Evolutionary conservation across 2,113 vertebrate species (phyloP).

Genomic region (Thinocorus orbignyianus): DNA sequence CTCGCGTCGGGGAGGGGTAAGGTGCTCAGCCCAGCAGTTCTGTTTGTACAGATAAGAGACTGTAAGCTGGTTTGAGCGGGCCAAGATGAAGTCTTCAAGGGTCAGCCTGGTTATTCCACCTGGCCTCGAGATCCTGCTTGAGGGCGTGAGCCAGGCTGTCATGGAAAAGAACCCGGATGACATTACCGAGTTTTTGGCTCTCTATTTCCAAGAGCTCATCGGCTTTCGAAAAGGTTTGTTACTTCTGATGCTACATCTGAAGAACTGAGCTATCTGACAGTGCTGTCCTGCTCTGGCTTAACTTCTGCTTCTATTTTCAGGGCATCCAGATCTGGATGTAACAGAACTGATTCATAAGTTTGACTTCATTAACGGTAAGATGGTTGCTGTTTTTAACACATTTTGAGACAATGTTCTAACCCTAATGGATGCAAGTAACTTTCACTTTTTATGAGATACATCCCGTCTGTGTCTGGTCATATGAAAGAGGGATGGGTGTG

Average conservation of each 20-base stretch:
- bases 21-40: neutral
- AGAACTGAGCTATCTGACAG: neutral
- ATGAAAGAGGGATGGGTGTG: neutral
- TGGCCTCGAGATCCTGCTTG: constrained; percentile 69
- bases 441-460: neutral
- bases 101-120: constrained; percentile 56
- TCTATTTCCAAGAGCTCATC: constrained; percentile 72
- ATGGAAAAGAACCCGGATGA: constrained; percentile 58
- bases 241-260: neutral
- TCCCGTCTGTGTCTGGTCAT: rapidly evolving
- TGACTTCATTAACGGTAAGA: constrained; percentile 58
- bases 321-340: constrained; percentile 59
- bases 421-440: neutral
- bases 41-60: constrained; percentile 4
- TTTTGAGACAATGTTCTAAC: neutral
- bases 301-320: constrained; percentile 43
- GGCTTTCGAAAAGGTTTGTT: constrained; percentile 72
- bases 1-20: rapidly evolving
- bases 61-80: neutral
- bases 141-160: constrained; percentile 69
- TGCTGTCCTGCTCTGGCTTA: neutral
- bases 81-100: constrained; percentile 60
- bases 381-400: neutral
- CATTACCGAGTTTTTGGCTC: constrained; percentile 61
- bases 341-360: constrained; percentile 70